Base-by-base conservation (phyloP, 2,113 vertebrate genomes). In the Synchiropus splendidus region DNA sequence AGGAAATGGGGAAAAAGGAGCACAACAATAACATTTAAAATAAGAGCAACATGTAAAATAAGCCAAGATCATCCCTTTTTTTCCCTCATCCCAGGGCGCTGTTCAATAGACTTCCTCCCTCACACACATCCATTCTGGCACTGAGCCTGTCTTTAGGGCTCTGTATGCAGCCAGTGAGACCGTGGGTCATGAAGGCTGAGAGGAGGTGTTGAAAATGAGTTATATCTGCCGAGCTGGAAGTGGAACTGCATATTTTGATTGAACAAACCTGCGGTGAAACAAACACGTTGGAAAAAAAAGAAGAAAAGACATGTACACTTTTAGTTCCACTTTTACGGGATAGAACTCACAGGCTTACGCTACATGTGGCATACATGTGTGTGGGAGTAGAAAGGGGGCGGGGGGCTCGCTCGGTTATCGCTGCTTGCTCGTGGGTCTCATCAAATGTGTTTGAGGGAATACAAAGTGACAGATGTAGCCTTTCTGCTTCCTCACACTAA, bases 391-490 rank as follows among this genome's bases (percentile, higher is more conserved):
- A 44, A 40, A 64, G 50, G 48, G 46, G 38, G 50, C 52, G 34
- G 52, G 61, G 47, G 42, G 46, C 60, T 72, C 21, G 15, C 52
- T 21, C 41, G 69, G 54, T 75, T 71, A 63, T 65, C 41, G 46
- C 44, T 33, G 58, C 38, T 31, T 45, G 57, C 71, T 75, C 39
- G 33, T 68, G 68, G 63, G 61, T 61, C 64, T 61, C 64, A 66
- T 80, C 80, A 77, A 64, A 60, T 34, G 45, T 6, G 45, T 58
- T 48, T 63, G 62, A 67, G 61, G 64, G 77, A 77, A 82, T 74
- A 35, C 61, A 56, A 59, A 82, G 71, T 78, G 77, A 80, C 80
- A 82, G 80, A 80, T 75, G 75, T 73, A 77, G 73, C 69, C 75
- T 77, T 79, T 80, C 72, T 72, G 75, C 78, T 72, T 64, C 41